These are phyloP conservation scores for Aphaenogaster ashmeadi DNA, from an alignment of 1,140 invertebrate genomes.

Conservation along the genomic window DNA sequence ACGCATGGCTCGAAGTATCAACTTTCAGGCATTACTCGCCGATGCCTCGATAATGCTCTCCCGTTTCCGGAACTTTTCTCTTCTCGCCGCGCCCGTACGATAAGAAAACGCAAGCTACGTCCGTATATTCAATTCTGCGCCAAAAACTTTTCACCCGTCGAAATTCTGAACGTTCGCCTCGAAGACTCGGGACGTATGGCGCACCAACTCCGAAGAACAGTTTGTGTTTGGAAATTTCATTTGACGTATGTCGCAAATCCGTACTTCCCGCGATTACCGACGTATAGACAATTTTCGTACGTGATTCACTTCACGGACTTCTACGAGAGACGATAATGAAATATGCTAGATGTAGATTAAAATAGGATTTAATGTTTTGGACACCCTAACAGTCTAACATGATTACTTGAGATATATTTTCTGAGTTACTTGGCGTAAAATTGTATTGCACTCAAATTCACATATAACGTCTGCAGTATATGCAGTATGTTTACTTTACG, in stretches of 20 bases:
- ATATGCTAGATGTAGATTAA: neutral
- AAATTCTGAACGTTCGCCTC: slow-evolving; percentile 23
- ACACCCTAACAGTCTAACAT: neutral
- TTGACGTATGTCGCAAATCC: slow-evolving; percentile 14
- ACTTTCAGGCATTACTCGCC: slow-evolving; percentile 38
- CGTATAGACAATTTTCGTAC: slow-evolving; percentile 3
- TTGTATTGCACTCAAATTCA: neutral
- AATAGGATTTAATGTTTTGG: neutral
- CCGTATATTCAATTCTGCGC: slow-evolving; percentile 21
- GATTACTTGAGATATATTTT: slow-evolving; percentile 26
- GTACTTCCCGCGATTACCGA: neutral
- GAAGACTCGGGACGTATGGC: neutral
- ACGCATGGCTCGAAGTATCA: slow-evolving; percentile 3
- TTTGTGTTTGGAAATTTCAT: slow-evolving; percentile 15
- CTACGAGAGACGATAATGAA: neutral
- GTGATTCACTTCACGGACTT: neutral
- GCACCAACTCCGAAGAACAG: neutral
- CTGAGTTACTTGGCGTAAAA: neutral
- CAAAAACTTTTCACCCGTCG: slow-evolving; percentile 45
- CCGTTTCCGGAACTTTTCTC: slow-evolving; percentile 52
- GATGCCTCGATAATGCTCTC: slow-evolving; percentile 39
- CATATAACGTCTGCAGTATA: neutral
- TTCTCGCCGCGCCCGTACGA: neutral
- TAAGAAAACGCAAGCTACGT: neutral
- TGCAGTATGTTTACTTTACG: slow-evolving; percentile 19